Evolutionary conservation across 2,797 vertebrate genomes (phyloP).

Genomic region (Crenuchus spilurus): DNA sequence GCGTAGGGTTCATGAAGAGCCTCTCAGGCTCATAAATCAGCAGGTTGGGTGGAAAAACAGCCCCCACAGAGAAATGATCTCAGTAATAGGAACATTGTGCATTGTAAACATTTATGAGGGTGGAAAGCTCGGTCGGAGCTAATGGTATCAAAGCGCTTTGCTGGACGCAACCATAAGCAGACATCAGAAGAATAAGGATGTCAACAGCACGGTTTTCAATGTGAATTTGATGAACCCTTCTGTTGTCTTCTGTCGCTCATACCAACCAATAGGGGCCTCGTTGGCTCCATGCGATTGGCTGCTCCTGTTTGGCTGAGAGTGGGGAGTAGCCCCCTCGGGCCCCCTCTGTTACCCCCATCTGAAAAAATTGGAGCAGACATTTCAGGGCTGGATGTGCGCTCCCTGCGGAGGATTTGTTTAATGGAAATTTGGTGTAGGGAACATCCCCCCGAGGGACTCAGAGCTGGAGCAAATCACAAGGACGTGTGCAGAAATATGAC

Average conservation of each 20-base stretch:
- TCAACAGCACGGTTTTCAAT: conserved; percentile 21
- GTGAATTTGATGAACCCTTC: conserved; percentile 31
- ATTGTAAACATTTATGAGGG: conserved; percentile 2
- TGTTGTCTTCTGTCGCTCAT: conserved; percentile 27
- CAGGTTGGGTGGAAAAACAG: conserved; percentile 20
- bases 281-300: conserved; percentile 46
- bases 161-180: not conserved
- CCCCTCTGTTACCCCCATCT: conserved; percentile 68
- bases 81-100: conserved; percentile 6
- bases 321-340: conserved; percentile 34
- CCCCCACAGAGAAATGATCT: conserved; percentile 13
- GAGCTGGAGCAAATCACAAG: conserved; percentile 57
- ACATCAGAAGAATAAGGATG: not conserved
- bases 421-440: conserved; percentile 75
- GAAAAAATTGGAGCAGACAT: conserved; percentile 75
- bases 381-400: conserved; percentile 68
- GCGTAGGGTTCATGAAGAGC: not conserved
- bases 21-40: conserved; percentile 7
- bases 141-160: not conserved
- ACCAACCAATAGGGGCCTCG: conserved; percentile 9
- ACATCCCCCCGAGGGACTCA: conserved; percentile 52
- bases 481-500: conserved; percentile 55
- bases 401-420: conserved; percentile 72
- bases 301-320: conserved; percentile 35
- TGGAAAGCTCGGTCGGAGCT: not conserved